These are phyloP conservation scores for Eretmocerus hayati DNA, from an alignment of 2,888 invertebrate genomes.

Conservation along the genomic window DNA sequence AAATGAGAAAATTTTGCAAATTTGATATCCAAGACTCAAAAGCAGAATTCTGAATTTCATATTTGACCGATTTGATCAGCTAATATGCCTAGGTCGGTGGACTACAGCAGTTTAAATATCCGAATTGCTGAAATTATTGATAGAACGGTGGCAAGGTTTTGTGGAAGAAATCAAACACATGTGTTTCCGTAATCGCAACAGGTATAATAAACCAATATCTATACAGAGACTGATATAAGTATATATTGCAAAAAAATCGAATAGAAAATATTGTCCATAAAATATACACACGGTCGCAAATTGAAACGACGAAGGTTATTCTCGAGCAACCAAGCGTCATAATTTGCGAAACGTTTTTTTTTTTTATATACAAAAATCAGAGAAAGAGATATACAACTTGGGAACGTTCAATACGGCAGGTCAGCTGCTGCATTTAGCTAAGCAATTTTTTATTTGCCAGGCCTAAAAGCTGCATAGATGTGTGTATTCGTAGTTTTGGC, in stretches of 20 bases:
- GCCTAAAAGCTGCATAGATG: conserved; percentile 2
- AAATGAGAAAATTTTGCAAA: no score
- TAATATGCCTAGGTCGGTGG: no score
- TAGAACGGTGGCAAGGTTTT: no score
- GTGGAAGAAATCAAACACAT: not conserved
- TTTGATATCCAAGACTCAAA: no score
- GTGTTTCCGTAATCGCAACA: conserved; percentile 21
- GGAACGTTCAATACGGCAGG: conserved; percentile 6
- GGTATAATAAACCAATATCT: conserved; percentile 22
- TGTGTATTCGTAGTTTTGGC: conserved; percentile 13
- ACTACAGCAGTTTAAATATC: no score
- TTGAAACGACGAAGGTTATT: no score
- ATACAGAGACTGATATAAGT: conserved; percentile 22
- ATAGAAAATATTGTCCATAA: conserved; percentile 16
- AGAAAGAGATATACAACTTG: conserved; percentile 14
- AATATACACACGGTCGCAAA: conserved; percentile 22
- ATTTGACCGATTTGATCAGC: no score
- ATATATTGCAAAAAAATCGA: conserved; percentile 18
- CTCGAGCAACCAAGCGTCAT: no score
- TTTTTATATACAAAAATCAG: conserved; percentile 9
- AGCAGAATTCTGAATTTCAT: no score
- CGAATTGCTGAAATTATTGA: no score
- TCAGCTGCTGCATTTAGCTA: conserved; percentile 11
- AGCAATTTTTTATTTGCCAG: conserved; percentile 12
- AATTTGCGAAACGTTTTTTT: no score